These are phyloP conservation scores for Branchinecta lindahli DNA, from an alignment of 1,140 invertebrate species.

Conservation along the genomic window DNA sequence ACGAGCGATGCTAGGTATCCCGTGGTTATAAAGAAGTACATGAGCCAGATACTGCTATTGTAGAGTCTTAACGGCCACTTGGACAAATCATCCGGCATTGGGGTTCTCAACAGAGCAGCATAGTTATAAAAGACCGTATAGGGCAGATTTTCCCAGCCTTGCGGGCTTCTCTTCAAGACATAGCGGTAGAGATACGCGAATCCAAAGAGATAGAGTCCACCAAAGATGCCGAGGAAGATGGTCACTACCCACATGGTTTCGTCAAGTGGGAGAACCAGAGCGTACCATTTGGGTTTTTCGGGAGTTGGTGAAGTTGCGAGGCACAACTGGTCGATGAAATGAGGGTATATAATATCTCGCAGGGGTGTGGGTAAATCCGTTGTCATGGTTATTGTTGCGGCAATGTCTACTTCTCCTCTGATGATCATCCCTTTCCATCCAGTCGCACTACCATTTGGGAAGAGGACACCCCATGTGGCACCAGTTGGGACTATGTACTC, in stretches of 20 bases:
- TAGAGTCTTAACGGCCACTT: background rate
- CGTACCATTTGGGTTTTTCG: background rate
- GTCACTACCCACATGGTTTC: background rate
- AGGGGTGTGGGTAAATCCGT: background rate
- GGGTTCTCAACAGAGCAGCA: background rate
- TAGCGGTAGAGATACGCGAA: background rate
- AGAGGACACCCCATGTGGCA: background rate
- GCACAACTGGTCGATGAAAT: background rate
- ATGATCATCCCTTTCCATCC: background rate
- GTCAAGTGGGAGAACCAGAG: background rate
- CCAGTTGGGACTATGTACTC: no score
- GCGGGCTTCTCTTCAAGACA: background rate
- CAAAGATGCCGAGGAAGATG: background rate
- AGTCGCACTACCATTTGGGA: background rate
- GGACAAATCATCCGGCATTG: background rate
- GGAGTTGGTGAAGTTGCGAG: background rate
- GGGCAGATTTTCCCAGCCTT: background rate
- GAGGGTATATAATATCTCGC: background rate
- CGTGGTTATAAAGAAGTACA: constrained; percentile 2
- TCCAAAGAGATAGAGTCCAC: background rate
- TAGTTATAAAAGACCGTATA: background rate
- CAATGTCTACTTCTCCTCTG: constrained; percentile 1
- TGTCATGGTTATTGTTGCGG: background rate
- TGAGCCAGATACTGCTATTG: background rate
- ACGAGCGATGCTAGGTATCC: background rate